These are phyloP conservation scores for Musca domestica DNA, from an alignment of 1,140 invertebrate genomes.

Conservation along the genomic window DNA sequence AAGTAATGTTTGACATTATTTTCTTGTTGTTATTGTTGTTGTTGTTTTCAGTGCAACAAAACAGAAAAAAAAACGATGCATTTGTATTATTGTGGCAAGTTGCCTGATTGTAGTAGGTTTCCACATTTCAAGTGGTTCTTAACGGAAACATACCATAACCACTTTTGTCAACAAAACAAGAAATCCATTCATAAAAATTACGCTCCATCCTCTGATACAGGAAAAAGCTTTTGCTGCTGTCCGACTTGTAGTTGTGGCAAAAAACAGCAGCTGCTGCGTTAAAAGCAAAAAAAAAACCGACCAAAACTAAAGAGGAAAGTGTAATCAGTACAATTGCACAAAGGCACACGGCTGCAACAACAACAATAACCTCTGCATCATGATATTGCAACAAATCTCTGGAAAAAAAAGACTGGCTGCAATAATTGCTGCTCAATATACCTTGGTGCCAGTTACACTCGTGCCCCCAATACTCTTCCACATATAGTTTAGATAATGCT, in stretches of 20 bases:
- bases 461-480: no score
- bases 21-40: not conserved
- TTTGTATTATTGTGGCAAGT: no score
- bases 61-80: no score
- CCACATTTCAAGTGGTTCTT: not conserved
- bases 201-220: not conserved
- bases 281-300: slow-evolving; percentile 6
- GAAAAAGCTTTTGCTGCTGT: not conserved
- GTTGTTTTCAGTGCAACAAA: not conserved
- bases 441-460: no score
- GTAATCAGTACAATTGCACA: slow-evolving; percentile 2
- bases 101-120: not conserved
- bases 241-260: not conserved
- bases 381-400: not conserved
- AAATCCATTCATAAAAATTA: slow-evolving; percentile 23
- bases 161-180: slow-evolving; percentile 23
- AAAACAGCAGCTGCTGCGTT: not conserved
- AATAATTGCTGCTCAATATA: no score
- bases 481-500: no score
- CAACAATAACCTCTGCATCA: not conserved
- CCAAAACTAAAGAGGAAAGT: slow-evolving; percentile 4
- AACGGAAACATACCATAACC: slow-evolving; percentile 24
- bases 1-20: slow-evolving; percentile 8
- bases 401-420: not conserved
- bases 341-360: slow-evolving; percentile 2